Percentiles rank a stretch among this genome's conserved stretches.
Evolutionary conservation across 1,140 invertebrate genomes (phyloP).

Genomic region (silkworm (Bombyx mori)): ASM3026992v2 NC_085119.1:9998501-9999000

Average conservation of each 20-base stretch:
- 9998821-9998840: constrained; percentile 72
- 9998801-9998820: constrained; percentile 65
- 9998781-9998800: constrained; percentile 71
- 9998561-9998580: too few relatives aligned
- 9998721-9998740: too few relatives aligned
- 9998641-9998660: too few relatives aligned
- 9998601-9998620: too few relatives aligned
- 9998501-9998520: too few relatives aligned
- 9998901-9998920: constrained; percentile 71
- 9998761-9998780: constrained; percentile 70
- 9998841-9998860: constrained; percentile 68
- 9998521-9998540: too few relatives aligned
- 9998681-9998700: too few relatives aligned
- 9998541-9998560: too few relatives aligned
- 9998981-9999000: neutral
- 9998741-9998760: constrained; percentile 31
- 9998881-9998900: constrained; percentile 75
- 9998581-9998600: too few relatives aligned
- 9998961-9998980: constrained; percentile 1
- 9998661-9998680: too few relatives aligned
- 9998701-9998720: too few relatives aligned
- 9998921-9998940: constrained; percentile 47
- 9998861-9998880: constrained; percentile 77
- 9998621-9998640: too few relatives aligned
- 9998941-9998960: constrained; percentile 1